phyloP scores from a whole-genome alignment of 2,888 invertebrate species.

The Notodonta dromedarius region DNA sequence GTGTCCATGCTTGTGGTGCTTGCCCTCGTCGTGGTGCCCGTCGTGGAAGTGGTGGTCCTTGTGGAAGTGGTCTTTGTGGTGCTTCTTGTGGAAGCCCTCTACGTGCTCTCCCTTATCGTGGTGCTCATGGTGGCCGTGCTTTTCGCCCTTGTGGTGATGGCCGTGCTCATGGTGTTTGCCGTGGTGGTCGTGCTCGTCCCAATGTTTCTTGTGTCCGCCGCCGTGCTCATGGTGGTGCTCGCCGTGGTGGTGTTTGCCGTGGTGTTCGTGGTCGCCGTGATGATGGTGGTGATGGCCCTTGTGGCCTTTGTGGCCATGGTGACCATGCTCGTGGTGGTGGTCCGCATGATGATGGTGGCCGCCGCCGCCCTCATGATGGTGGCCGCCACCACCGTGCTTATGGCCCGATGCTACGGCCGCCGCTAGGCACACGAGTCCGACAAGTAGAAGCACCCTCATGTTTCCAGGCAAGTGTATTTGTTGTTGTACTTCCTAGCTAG shows the following conservation, averaged over 20 bases:
- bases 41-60: slow-evolving; percentile 95
- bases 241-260: slow-evolving; percentile 90
- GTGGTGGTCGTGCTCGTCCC: slow-evolving; percentile 89
- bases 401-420: neutral
- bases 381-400: slow-evolving; percentile 2
- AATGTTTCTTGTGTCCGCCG: slow-evolving; percentile 91
- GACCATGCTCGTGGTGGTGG: slow-evolving; percentile 86
- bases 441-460: slow-evolving; percentile 64
- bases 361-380: slow-evolving; percentile 5
- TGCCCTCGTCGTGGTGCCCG: slow-evolving; percentile 91
- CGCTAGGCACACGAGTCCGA: slow-evolving; percentile 60
- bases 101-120: slow-evolving; percentile 92
- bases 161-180: slow-evolving; percentile 90
- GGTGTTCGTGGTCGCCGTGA: slow-evolving; percentile 89
- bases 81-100: slow-evolving; percentile 91
- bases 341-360: slow-evolving; percentile 2
- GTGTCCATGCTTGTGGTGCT: slow-evolving; percentile 90
- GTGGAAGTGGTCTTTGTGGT: slow-evolving; percentile 93
- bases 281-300: slow-evolving; percentile 89
- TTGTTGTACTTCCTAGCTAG: slow-evolving; percentile 11
- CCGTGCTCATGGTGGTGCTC: slow-evolving; percentile 89
- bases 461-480: slow-evolving; percentile 21
- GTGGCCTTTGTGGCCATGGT: slow-evolving; percentile 90
- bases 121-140: slow-evolving; percentile 90
- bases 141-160: slow-evolving; percentile 90